Conservation (phyloP, 2,888 invertebrate genomes). For the Ophion ellenae region DNA sequence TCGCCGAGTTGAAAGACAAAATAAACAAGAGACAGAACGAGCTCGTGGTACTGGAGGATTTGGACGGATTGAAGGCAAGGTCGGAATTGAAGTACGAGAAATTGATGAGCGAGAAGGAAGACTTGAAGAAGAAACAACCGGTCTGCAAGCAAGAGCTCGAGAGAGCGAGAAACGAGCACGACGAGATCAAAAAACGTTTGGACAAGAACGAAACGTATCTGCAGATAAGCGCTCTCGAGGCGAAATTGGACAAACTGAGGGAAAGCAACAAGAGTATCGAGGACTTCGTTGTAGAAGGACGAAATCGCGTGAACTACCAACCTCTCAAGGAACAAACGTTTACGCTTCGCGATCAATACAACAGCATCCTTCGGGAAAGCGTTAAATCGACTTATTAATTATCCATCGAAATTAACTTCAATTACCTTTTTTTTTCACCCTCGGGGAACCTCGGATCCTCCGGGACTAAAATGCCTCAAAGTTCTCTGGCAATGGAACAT, state of each 20-base stretch:
- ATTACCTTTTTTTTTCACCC: constrained; percentile 18
- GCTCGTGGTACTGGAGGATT: constrained; percentile 86
- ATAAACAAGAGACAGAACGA: constrained; percentile 88
- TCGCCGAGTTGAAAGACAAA: constrained; percentile 89
- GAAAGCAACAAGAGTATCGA: constrained; percentile 88
- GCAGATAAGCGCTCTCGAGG: constrained; percentile 89
- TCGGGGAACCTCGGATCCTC: constrained; percentile 59
- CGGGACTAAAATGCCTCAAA: constrained; percentile 83
- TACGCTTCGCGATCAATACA: constrained; percentile 85
- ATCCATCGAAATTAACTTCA: neutral
- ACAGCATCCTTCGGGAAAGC: constrained; percentile 84
- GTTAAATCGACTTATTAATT: constrained; percentile 72
- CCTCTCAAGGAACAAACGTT: constrained; percentile 87
- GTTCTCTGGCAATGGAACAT: constrained; percentile 79
- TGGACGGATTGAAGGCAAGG: constrained; percentile 86
- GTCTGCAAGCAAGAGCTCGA: constrained; percentile 85
- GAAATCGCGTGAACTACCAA: constrained; percentile 88
- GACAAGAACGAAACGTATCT: constrained; percentile 90
- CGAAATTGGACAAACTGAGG: constrained; percentile 88
- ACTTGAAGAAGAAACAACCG: constrained; percentile 84
- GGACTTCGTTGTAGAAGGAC: constrained; percentile 88
- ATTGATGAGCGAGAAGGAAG: constrained; percentile 85
- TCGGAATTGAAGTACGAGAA: constrained; percentile 86
- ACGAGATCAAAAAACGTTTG: constrained; percentile 85
- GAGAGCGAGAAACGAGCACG: constrained; percentile 85